phyloP scores from a whole-genome alignment of 1,140 invertebrate genomes.

The Cydia pomonella region DNA sequence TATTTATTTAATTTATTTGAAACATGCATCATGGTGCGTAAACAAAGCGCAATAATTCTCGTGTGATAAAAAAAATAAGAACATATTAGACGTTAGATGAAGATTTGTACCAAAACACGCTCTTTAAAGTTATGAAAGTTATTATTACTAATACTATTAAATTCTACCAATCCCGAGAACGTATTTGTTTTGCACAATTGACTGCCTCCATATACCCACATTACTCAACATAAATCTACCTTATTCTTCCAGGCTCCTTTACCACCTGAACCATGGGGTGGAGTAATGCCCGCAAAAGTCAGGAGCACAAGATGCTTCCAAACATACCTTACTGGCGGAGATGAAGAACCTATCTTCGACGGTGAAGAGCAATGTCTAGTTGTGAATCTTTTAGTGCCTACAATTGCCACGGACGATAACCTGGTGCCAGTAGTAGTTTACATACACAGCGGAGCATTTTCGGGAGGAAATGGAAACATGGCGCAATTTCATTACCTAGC shows the following conservation, averaged over 20 bases:
- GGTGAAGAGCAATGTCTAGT: constrained; percentile 68
- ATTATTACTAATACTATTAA: too few species aligned
- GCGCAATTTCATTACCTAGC: constrained; percentile 59
- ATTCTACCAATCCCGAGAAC: too few species aligned
- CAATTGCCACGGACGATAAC: constrained; percentile 56
- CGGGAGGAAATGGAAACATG: constrained; percentile 68
- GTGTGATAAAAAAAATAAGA: too few species aligned
- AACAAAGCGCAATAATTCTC: too few species aligned
- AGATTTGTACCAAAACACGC: too few species aligned
- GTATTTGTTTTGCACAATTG: too few species aligned
- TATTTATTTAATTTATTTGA: too few species aligned
- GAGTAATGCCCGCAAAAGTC: constrained; percentile 46
- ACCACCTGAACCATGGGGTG: constrained; percentile 59
- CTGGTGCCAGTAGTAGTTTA: constrained; percentile 69
- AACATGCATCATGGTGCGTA: too few species aligned
- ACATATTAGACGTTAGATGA: too few species aligned
- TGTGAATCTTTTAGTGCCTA: constrained; percentile 61
- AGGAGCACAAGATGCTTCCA: constrained; percentile 60
- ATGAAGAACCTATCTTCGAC: constrained; percentile 52
- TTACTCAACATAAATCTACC: too few species aligned
- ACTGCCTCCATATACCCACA: too few species aligned
- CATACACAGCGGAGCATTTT: constrained; percentile 70
- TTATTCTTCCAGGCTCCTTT: constrained; percentile 59
- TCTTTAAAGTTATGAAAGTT: too few species aligned
- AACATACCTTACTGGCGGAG: constrained; percentile 54